Conservation (phyloP, 2,888 invertebrate species). For the Papilio protenor region DNA sequence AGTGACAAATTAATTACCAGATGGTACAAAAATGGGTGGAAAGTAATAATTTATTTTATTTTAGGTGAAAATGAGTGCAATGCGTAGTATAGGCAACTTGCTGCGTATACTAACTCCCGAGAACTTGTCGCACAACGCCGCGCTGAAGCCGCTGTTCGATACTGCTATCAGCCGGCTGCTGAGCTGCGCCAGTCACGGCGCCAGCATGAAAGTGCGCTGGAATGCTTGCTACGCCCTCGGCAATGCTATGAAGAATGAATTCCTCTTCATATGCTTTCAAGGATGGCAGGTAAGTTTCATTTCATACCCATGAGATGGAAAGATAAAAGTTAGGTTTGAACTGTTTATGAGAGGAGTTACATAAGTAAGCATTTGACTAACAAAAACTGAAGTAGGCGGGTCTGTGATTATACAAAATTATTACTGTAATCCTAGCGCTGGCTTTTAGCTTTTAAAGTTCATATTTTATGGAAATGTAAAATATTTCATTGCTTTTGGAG, state of each 20-base stretch:
- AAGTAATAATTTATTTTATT: constrained; percentile 7
- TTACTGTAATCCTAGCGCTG: no score
- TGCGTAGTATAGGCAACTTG: constrained; percentile 92
- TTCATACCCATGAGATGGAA: background rate
- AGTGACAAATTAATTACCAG: no score
- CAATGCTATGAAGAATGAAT: constrained; percentile 88
- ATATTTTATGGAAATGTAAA: no score
- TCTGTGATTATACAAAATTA: background rate
- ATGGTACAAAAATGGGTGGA: no score
- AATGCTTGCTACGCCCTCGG: constrained; percentile 96
- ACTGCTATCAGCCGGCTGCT: constrained; percentile 87
- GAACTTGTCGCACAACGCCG: constrained; percentile 73
- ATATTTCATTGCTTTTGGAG: no score
- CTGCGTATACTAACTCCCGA: constrained; percentile 85
- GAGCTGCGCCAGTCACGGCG: constrained; percentile 87
- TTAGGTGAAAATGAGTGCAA: constrained; percentile 88
- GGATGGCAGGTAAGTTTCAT: constrained; percentile 81
- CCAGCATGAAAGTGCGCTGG: constrained; percentile 95
- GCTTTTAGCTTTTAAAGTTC: no score
- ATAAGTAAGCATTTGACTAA: background rate
- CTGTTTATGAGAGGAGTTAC: no score
- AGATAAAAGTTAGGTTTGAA: no score
- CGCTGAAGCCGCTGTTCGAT: constrained; percentile 82
- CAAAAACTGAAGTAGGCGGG: background rate
- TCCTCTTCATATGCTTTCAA: constrained; percentile 72